Evolutionary conservation across 2,888 invertebrate species (phyloP), one percentile per base, ranked within the genome.

Genomic region (Psylliodes chrysocephalus): DNA sequence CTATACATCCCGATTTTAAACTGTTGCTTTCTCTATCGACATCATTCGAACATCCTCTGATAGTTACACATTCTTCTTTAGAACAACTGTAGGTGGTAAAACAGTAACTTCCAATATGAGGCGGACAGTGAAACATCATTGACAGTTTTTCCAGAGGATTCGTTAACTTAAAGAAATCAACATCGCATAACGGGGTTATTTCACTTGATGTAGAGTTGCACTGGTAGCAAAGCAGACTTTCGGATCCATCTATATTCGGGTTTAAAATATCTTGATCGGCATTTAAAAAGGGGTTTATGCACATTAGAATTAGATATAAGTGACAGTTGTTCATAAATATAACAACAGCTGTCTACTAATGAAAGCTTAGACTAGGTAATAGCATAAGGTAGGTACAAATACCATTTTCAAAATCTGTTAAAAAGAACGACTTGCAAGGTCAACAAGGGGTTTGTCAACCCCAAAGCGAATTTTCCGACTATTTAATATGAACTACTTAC

Each of bases 111-210:
- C 14, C 42, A 15, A 12, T 19, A 17, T 19, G 17, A 3, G 62
- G 56, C 10, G 62, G 56, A 17, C 62, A 62, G n/a, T 55, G 55
- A 12, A 62, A 62, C 47, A 33, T 51, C 51, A 62, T 30, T n/a
- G n/a, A 15, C 1, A 38, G 6, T 17, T 62, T 62, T 44, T 33
- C 42, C n/a, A 12, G 17, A n/a, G 14, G 19, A n/a, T 14, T 18
- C 38, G 30, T 42, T 19, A 62, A 19, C 19, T 56, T 55, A 38
- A 62, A 62, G 35, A 42, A 55, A 10, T 51, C 30, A 2, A 51
- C 5, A 35, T 62, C 62, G 14, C 62, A 62, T 22, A 49, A 28
- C 2, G 56, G 62, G 8, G 47, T 14, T 7, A 12, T 42, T 33
- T 62, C 62, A 0, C 19, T 18, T 7, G 49, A 28, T 1, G 14